Conservation (phyloP, 64 coral and sea anemone species). For the Dendronephthya gigantea region DNA sequence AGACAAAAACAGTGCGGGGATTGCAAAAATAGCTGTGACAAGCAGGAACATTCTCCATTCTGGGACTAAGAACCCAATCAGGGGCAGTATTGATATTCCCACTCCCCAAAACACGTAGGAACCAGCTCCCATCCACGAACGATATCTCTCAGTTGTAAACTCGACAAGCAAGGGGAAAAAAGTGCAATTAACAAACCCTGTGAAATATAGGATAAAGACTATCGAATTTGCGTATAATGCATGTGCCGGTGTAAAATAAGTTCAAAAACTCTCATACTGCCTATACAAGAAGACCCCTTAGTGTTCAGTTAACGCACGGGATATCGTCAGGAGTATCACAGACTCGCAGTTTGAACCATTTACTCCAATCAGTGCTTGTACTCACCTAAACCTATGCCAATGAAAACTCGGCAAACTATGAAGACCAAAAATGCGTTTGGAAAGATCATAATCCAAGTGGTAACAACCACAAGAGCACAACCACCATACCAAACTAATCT, state of each 20-base stretch:
- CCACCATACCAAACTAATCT: background rate
- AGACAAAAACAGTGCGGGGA: background rate
- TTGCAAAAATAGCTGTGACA: background rate
- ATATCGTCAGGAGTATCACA: too few species aligned
- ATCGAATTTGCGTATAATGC: background rate
- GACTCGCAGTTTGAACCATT: background rate
- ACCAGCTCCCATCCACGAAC: background rate
- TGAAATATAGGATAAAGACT: background rate
- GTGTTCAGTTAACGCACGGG: background rate
- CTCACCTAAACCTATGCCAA: background rate
- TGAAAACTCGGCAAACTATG: background rate
- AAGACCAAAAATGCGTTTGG: background rate
- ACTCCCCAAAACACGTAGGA: background rate
- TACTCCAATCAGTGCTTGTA: background rate
- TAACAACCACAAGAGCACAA: background rate
- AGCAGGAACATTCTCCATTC: background rate
- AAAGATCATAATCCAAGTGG: background rate
- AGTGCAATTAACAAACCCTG: background rate
- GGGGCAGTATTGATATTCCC: background rate
- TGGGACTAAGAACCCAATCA: background rate
- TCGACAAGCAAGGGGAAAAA: background rate
- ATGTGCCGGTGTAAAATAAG: too few species aligned
- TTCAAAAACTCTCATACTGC: too few species aligned
- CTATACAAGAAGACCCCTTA: too few species aligned
- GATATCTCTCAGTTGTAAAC: background rate